Conservation (phyloP, 2,888 invertebrate genomes). For the Acrobasis suavella region DNA sequence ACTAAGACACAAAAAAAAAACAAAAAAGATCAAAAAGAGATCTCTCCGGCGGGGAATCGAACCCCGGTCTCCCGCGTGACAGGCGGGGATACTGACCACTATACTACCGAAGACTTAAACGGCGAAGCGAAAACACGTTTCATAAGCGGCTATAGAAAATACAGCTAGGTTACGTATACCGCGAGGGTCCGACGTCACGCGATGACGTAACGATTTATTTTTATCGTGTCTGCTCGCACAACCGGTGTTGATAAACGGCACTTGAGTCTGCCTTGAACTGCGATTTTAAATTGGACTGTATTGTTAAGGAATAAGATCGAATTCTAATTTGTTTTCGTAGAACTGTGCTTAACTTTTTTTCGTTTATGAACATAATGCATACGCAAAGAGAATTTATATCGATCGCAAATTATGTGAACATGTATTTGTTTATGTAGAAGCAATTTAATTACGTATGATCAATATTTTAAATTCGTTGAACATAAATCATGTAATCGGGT, state of each 20-base stretch:
- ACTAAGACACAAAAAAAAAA: neutral
- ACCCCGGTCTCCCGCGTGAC: constrained; percentile 84
- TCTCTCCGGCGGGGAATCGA: constrained; percentile 82
- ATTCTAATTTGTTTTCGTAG: neutral
- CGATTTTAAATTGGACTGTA: neutral
- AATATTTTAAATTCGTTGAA: too few relatives aligned
- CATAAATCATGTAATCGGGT: too few relatives aligned
- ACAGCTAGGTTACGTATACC: neutral
- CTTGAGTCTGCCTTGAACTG: neutral
- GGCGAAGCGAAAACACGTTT: neutral
- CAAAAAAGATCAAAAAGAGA: constrained; percentile 28
- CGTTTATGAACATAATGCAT: too few relatives aligned
- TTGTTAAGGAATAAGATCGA: neutral
- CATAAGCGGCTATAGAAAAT: neutral
- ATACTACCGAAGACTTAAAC: constrained; percentile 76
- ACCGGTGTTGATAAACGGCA: neutral
- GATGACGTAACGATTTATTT: constrained; percentile 12
- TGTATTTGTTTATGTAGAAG: too few relatives aligned
- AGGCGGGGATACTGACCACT: constrained; percentile 83
- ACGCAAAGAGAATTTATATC: too few relatives aligned
- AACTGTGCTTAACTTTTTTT: too few relatives aligned
- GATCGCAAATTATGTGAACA: too few relatives aligned
- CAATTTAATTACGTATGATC: too few relatives aligned
- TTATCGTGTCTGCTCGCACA: neutral
- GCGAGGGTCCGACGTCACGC: constrained; percentile 6